A percentile compares a stretch with the other conserved stretches of the same genome.
These are phyloP conservation scores for Campopleginae sp. DNA, from an alignment of 2,888 invertebrate species.

Conservation along the genomic window DNA sequence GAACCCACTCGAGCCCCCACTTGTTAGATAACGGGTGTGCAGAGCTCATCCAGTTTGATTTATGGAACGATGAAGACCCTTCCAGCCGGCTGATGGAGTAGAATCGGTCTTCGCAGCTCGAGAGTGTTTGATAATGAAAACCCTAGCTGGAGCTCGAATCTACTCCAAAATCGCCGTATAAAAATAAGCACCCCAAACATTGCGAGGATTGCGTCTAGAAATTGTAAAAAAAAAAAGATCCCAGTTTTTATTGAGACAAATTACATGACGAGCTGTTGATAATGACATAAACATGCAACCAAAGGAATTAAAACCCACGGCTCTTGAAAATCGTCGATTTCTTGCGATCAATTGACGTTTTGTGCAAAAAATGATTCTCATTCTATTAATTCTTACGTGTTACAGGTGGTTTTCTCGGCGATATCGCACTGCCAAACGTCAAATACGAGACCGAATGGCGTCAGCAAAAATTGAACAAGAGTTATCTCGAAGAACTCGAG, in stretches of 20 bases:
- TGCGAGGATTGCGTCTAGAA: neutral
- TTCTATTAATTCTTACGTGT: conserved; percentile 72
- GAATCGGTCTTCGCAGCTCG: conserved; percentile 48
- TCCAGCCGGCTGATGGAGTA: conserved; percentile 65
- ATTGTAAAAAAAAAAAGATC: neutral
- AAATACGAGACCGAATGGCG: conserved; percentile 85
- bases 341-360: neutral
- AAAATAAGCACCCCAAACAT: neutral
- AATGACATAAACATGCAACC: neutral
- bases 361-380: neutral
- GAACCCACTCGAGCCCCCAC: conserved; percentile 69
- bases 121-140: conserved; percentile 32
- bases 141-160: conserved; percentile 2
- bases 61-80: conserved; percentile 73
- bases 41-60: conserved; percentile 69
- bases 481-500: conserved; percentile 91
- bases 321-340: neutral
- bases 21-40: conserved; percentile 71
- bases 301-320: neutral
- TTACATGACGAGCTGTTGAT: neutral
- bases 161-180: neutral
- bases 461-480: conserved; percentile 87
- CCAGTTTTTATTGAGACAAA: neutral
- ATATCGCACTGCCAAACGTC: conserved; percentile 91
- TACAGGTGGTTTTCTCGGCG: conserved; percentile 92